Conservation (phyloP, 2,888 invertebrate genomes). For the Julus scandinavius region DNA sequence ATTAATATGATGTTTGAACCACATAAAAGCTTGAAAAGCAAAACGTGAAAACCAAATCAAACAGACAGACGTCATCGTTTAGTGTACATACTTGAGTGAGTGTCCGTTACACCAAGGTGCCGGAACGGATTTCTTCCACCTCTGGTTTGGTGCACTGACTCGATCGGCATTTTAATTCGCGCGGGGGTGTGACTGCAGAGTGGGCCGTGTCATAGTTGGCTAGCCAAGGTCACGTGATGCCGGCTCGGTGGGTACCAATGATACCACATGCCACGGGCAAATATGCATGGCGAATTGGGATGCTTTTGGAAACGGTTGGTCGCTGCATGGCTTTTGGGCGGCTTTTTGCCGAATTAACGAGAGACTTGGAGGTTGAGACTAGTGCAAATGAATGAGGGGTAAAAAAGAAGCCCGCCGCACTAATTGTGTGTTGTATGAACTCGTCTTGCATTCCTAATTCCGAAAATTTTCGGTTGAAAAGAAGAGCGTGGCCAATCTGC, state of each 20-base stretch:
- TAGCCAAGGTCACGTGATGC: slow-evolving; percentile 1
- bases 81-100: too few species aligned
- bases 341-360: neutral
- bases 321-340: neutral
- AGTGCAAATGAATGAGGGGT: slow-evolving; percentile 21
- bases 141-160: neutral
- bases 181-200: slow-evolving; percentile 15
- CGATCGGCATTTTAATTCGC: neutral
- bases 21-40: too few species aligned
- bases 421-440: slow-evolving; percentile 42
- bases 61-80: too few species aligned
- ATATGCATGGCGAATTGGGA: neutral
- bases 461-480: slow-evolving; percentile 21
- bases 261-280: neutral
- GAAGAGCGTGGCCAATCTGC: slow-evolving; percentile 39
- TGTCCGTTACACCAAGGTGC: too few species aligned
- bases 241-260: neutral
- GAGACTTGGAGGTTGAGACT: slow-evolving; percentile 11
- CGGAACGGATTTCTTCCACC: too few species aligned
- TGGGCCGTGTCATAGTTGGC: slow-evolving; percentile 22
- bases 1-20: too few species aligned
- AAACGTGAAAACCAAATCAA: too few species aligned
- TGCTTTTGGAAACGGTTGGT: slow-evolving; percentile 28
- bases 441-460: slow-evolving; percentile 35
- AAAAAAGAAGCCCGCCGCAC: slow-evolving; percentile 39